Base-by-base conservation (phyloP, 2,888 invertebrate genomes). In the Nephrotoma appendiculata region DNA sequence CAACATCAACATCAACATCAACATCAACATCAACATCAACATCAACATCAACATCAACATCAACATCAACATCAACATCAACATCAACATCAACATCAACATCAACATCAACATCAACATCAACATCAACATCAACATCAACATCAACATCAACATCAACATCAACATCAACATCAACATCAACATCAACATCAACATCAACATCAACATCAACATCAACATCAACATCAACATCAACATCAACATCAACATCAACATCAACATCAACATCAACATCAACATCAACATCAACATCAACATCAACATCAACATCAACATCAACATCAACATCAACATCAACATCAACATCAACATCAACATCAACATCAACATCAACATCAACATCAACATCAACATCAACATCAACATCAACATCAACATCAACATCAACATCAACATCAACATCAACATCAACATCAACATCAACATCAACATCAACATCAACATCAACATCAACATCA, bases 161-260 rank as follows among this genome's bases (percentile, higher is more conserved):
- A 86, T 86, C 86, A 86, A 86, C 86, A 86, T 86, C 86, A 86
- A 86, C 86, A 86, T 86, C 86, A 86, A 86, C 86, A 86, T 86
- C 86, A 86, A 86, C 86, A 86, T 86, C 86, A 86, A 86, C 86
- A 86, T 86, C 86, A 86, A 86, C 86, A 86, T 86, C 86, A 86
- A 86, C 86, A 86, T 86, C 86, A 86, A 86, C 86, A 86, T 86
- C 86, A 86, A 86, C 86, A 86, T 86, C 86, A 86, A 86, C 86
- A 86, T 86, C 86, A 86, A 86, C 44, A 43, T 85, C 86, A 31
- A 86, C 43, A 5, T 44, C 15, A 86, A 15, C n/a, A 12, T n/a
- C n/a, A 88, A 87, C 83, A 87, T 6, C 86, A 86, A 86, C 86
- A 44, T 86, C 86, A 86, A 86, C 86, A 86, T 86, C 86, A 86